Percentiles rank a stretch among this genome's conserved stretches.
phyloP scores from a whole-genome alignment of 2,113 vertebrate genomes.

The Nothocercus nigrocapillus region DNA sequence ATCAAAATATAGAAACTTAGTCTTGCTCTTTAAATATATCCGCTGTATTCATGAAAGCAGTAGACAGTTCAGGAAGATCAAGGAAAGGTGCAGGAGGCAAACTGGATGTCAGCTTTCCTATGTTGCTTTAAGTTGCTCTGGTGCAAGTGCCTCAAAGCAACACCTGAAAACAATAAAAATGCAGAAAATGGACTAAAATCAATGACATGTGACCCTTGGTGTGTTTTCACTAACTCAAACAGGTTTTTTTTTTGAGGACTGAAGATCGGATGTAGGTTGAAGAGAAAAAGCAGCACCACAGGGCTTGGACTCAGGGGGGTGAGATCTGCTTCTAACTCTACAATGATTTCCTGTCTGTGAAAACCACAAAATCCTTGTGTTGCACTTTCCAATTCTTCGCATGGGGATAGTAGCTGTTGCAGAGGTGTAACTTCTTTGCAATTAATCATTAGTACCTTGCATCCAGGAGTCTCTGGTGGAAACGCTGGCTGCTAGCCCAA shows the following conservation, averaged over 20 bases:
- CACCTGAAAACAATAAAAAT: background rate
- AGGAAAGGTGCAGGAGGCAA: background rate
- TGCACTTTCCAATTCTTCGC: background rate
- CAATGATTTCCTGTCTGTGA: background rate
- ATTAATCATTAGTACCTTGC: background rate
- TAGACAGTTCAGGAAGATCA: background rate
- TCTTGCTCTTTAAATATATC: background rate
- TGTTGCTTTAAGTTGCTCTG: background rate
- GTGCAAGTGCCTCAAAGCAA: background rate
- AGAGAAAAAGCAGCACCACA: background rate
- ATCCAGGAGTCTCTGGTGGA: background rate
- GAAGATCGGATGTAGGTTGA: background rate
- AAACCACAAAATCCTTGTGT: constrained; percentile 1
- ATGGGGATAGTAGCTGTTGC: background rate
- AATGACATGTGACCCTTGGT: background rate
- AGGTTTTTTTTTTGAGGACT: background rate
- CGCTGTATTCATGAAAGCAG: background rate
- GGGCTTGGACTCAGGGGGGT: background rate
- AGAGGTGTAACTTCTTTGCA: background rate
- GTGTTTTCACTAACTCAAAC: background rate
- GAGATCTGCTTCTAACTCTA: background rate
- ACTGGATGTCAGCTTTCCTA: fast-evolving
- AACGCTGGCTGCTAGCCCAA: background rate
- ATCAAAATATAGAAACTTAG: background rate
- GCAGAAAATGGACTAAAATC: background rate